A percentile compares a stretch with the other conserved stretches of the same genome.
Conservation (phyloP, 2,113 vertebrate species). For the Ranitomeya variabilis region DNA sequence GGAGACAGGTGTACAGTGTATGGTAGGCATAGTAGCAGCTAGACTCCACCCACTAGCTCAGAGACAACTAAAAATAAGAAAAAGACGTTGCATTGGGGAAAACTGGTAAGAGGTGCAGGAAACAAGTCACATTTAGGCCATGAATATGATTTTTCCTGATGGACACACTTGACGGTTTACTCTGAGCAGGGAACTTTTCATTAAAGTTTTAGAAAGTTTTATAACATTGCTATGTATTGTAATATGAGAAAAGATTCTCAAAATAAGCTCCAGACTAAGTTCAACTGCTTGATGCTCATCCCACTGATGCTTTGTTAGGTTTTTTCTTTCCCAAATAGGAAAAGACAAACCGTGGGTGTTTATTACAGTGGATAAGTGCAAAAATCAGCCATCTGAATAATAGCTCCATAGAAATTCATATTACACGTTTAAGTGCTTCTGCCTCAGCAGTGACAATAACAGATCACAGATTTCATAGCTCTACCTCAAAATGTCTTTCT, state of each 20-base stretch:
- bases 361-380: conserved; percentile 14
- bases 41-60: too few relatives aligned
- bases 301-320: neutral
- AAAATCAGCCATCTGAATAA: conserved; percentile 49
- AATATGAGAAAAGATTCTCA: neutral
- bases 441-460: conserved; percentile 8
- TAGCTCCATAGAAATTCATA: conserved; percentile 44
- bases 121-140: too few relatives aligned
- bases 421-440: conserved; percentile 44
- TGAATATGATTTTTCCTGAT: too few relatives aligned
- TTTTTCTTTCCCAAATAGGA: conserved; percentile 37
- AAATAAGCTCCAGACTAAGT: neutral
- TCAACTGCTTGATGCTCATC: neutral
- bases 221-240: neutral
- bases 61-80: too few relatives aligned
- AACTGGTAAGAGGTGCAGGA: too few relatives aligned
- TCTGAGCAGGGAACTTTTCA: too few relatives aligned
- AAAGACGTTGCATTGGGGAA: too few relatives aligned
- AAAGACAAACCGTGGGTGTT: conserved; percentile 50
- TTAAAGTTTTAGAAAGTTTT: too few relatives aligned
- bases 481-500: conserved; percentile 16
- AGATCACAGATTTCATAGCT: conserved; percentile 20
- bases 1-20: too few relatives aligned
- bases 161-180: too few relatives aligned
- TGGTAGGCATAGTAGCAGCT: too few relatives aligned